Evolutionary conservation across 2,888 invertebrate genomes (phyloP).

Genomic region (Cryptus viduatorius): DNA sequence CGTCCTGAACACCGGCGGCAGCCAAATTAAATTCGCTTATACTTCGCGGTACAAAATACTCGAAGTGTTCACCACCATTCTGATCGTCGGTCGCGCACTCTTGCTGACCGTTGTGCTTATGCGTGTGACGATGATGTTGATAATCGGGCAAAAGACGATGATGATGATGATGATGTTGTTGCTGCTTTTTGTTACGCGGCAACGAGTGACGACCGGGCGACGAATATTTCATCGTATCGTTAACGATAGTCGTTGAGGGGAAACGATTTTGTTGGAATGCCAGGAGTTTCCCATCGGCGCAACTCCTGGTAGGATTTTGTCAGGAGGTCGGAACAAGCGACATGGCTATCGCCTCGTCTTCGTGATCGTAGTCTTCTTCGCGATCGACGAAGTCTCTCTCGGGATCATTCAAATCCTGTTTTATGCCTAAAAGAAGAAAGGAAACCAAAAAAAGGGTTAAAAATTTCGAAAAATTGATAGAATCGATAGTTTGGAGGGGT

Average conservation of each 20-base stretch:
- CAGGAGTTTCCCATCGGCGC: constrained; percentile 84
- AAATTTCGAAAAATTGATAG: background rate
- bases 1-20: constrained; percentile 87
- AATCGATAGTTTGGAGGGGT: background rate
- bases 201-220: constrained; percentile 86
- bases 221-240: constrained; percentile 77
- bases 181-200: constrained; percentile 84
- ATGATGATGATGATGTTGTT: constrained; percentile 88
- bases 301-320: constrained; percentile 86
- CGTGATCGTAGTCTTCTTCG: constrained; percentile 75
- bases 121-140: constrained; percentile 83
- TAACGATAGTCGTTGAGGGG: constrained; percentile 46
- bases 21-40: constrained; percentile 93
- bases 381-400: constrained; percentile 72
- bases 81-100: constrained; percentile 86
- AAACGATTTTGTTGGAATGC: constrained; percentile 74
- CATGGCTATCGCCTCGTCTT: constrained; percentile 85
- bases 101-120: constrained; percentile 79
- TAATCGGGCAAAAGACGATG: constrained; percentile 85
- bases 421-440: constrained; percentile 55
- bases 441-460: no score
- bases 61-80: constrained; percentile 84
- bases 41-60: constrained; percentile 94
- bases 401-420: constrained; percentile 67
- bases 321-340: constrained; percentile 85